Conservation (phyloP, 2,888 invertebrate genomes). For the Pasiphila rectangulata region DNA sequence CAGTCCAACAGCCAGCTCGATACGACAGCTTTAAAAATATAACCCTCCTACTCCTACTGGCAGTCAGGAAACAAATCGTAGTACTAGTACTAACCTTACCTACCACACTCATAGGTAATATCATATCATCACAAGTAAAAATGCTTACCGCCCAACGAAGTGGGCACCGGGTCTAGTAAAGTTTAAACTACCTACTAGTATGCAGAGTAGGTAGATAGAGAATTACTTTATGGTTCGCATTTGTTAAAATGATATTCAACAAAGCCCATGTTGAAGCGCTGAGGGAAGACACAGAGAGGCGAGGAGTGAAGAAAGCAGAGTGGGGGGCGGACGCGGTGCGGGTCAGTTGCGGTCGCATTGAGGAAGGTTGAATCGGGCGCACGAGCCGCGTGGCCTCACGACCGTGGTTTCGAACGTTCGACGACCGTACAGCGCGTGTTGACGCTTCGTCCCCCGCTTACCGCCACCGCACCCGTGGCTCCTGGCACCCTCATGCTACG, state of each 20-base stretch:
- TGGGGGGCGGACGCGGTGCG: slow-evolving; percentile 46
- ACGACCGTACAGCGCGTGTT: slow-evolving; percentile 81
- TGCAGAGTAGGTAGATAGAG: slow-evolving; percentile 1
- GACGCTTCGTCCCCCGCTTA: slow-evolving; percentile 58
- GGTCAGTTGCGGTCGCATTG: slow-evolving; percentile 80
- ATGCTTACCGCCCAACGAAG: no score
- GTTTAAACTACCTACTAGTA: no score
- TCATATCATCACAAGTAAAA: no score
- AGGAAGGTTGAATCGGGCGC: slow-evolving; percentile 81
- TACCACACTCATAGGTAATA: no score
- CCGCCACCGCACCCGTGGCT: slow-evolving; percentile 41
- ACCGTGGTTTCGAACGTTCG: slow-evolving; percentile 75
- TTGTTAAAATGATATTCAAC: slow-evolving; percentile 23
- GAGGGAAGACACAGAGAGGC: slow-evolving; percentile 28
- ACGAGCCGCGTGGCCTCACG: slow-evolving; percentile 70
- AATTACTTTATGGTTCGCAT: not conserved
- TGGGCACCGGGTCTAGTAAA: no score
- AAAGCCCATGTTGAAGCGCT: slow-evolving; percentile 31
- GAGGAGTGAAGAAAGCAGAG: slow-evolving; percentile 26
- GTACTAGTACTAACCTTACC: no score
- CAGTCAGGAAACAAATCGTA: no score
- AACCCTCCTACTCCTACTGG: no score
- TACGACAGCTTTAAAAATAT: no score
- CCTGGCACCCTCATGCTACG: slow-evolving; percentile 43
- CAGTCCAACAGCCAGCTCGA: no score